A percentile compares a stretch with the other conserved stretches of the same genome.
These are phyloP conservation scores for Blastobasis lacticolella DNA, from an alignment of 2,888 invertebrate genomes.

Conservation along the genomic window DNA sequence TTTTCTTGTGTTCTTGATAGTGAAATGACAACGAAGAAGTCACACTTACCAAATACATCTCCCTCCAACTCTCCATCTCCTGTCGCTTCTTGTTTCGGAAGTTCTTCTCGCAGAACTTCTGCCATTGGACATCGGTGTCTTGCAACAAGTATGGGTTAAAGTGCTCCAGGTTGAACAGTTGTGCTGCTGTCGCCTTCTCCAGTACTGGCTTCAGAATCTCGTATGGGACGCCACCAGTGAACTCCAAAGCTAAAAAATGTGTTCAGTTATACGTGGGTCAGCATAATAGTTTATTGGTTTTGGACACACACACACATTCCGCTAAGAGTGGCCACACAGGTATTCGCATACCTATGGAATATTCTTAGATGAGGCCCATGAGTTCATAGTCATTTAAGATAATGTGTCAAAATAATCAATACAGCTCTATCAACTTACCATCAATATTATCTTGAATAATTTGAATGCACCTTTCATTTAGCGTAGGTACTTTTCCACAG, in stretches of 20 bases:
- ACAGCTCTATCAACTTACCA: slow-evolving; percentile 71
- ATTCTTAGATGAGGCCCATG: no score
- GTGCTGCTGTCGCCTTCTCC: slow-evolving; percentile 88
- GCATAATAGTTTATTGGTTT: no score
- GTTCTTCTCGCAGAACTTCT: slow-evolving; percentile 85
- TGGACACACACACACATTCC: no score
- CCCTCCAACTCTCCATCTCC: slow-evolving; percentile 93
- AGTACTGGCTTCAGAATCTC: slow-evolving; percentile 91
- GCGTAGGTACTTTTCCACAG: slow-evolving; percentile 78
- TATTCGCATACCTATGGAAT: no score
- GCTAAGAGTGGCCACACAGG: no score
- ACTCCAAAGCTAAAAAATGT: slow-evolving; percentile 82
- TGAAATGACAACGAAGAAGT: no score
- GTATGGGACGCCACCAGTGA: slow-evolving; percentile 94
- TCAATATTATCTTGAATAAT: slow-evolving; percentile 94
- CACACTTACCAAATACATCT: slow-evolving; percentile 84
- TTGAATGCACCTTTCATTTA: slow-evolving; percentile 89
- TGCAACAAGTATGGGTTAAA: slow-evolving; percentile 93
- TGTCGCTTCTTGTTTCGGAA: slow-evolving; percentile 83
- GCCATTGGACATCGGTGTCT: slow-evolving; percentile 93
- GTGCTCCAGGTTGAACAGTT: slow-evolving; percentile 88
- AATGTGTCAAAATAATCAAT: no score
- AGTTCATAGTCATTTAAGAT: no score
- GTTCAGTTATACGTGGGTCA: no score
- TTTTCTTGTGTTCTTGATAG: no score